Conservation (phyloP, 2,797 vertebrate species). For the Lycodopsis pacificus region DNA sequence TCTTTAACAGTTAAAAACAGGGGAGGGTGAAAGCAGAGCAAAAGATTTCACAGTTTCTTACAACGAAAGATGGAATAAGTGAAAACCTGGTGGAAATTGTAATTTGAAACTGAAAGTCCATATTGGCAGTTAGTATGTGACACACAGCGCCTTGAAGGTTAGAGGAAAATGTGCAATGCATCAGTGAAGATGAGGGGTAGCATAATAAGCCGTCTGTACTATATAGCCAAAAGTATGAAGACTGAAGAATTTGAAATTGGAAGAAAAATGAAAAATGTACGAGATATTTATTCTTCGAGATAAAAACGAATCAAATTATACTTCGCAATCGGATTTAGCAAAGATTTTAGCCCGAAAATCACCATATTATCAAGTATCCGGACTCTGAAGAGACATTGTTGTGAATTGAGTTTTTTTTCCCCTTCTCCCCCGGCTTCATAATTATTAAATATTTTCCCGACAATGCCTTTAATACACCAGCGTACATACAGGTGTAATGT, state of each 20-base stretch:
- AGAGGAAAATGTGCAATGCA: conserved; percentile 5
- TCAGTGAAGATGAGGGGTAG: neutral
- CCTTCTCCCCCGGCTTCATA: neutral
- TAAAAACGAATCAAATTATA: neutral
- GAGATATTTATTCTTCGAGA: neutral
- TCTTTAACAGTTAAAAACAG: too few species aligned
- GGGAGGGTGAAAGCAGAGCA: neutral
- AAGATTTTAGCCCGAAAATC: neutral
- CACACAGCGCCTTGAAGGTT: conserved; percentile 26
- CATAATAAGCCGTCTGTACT: neutral
- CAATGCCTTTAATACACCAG: neutral
- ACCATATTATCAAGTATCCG: neutral
- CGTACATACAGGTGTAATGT: neutral
- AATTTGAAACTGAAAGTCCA: neutral
- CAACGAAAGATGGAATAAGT: neutral
- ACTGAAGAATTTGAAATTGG: too few species aligned
- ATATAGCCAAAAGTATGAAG: too few species aligned
- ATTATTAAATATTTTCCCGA: neutral
- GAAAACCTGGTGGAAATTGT: neutral
- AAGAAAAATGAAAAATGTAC: too few species aligned
- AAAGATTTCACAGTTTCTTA: neutral
- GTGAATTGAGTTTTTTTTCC: neutral
- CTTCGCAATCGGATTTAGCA: neutral
- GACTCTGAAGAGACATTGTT: neutral
- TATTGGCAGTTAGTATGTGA: neutral